These are phyloP conservation scores for Poecilia picta DNA, from an alignment of 2,797 vertebrate species.

Conservation along the genomic window DNA sequence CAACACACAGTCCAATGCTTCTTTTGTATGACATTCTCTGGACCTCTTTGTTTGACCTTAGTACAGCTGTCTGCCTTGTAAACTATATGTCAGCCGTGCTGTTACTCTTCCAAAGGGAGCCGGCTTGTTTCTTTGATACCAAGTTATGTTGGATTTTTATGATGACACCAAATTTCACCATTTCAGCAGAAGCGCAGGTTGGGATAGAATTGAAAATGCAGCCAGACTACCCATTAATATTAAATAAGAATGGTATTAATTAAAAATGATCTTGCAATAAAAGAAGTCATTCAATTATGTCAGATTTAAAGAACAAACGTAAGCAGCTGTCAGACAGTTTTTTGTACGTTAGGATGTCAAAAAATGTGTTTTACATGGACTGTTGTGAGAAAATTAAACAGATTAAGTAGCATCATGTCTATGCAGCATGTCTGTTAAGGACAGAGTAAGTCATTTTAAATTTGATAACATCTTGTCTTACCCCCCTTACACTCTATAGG, in stretches of 20 bases:
- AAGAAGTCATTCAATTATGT: neutral
- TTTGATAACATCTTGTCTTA: neutral
- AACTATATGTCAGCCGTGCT: constrained; percentile 38
- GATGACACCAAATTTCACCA: neutral
- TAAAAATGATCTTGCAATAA: neutral
- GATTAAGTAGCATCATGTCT: neutral
- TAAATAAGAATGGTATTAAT: neutral
- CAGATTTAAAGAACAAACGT: neutral
- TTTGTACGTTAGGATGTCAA: neutral
- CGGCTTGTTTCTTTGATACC: neutral
- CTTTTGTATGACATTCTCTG: constrained; percentile 55
- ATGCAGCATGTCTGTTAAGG: neutral
- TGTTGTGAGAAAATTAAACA: neutral
- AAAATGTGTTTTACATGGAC: neutral
- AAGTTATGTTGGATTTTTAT: neutral
- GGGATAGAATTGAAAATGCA: neutral
- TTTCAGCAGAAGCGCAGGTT: neutral
- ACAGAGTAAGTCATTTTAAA: neutral
- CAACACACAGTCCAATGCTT: constrained; percentile 29
- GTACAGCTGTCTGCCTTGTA: constrained; percentile 71
- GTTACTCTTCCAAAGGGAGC: neutral
- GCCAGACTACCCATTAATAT: neutral
- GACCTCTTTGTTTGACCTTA: constrained; percentile 54
- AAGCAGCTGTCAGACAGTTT: neutral
- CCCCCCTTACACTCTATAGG: neutral